Conservation (phyloP, 1,140 invertebrate genomes). For the Drosophila biarmipes region DNA sequence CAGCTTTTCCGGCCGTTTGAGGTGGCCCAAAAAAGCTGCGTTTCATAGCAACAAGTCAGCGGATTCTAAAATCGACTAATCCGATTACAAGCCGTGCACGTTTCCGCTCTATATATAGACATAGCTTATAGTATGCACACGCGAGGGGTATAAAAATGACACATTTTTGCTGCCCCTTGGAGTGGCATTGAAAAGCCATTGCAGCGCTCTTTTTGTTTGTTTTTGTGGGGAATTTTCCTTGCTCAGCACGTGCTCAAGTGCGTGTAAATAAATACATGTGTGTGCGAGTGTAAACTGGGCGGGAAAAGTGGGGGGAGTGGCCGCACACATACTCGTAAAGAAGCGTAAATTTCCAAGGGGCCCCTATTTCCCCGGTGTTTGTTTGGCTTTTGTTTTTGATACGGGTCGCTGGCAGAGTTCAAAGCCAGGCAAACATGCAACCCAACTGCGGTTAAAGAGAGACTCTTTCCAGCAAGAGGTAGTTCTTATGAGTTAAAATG, state of each 20-base stretch:
- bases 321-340: slow-evolving; percentile 15
- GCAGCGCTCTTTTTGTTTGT: slow-evolving; percentile 61
- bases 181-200: slow-evolving; percentile 63
- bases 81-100: slow-evolving; percentile 26
- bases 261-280: slow-evolving; percentile 62
- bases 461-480: background rate
- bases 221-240: slow-evolving; percentile 37
- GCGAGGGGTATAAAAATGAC: slow-evolving; percentile 11
- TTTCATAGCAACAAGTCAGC: slow-evolving; percentile 47
- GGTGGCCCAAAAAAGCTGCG: slow-evolving; percentile 7
- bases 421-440: slow-evolving; percentile 45
- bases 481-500: background rate
- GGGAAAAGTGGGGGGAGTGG: background rate
- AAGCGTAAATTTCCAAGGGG: slow-evolving; percentile 19
- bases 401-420: slow-evolving; percentile 51
- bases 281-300: slow-evolving; percentile 2
- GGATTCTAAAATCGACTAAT: slow-evolving; percentile 29
- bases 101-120: slow-evolving; percentile 9
- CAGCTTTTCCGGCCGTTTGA: slow-evolving; percentile 17
- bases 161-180: slow-evolving; percentile 38
- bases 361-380: slow-evolving; percentile 33
- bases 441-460: background rate
- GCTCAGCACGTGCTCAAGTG: slow-evolving; percentile 77
- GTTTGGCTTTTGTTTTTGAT: slow-evolving; percentile 64
- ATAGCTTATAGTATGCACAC: slow-evolving; percentile 5